Evolutionary conservation across 2,113 vertebrate genomes (phyloP).

Genomic region (Etheostoma cragini): DNA sequence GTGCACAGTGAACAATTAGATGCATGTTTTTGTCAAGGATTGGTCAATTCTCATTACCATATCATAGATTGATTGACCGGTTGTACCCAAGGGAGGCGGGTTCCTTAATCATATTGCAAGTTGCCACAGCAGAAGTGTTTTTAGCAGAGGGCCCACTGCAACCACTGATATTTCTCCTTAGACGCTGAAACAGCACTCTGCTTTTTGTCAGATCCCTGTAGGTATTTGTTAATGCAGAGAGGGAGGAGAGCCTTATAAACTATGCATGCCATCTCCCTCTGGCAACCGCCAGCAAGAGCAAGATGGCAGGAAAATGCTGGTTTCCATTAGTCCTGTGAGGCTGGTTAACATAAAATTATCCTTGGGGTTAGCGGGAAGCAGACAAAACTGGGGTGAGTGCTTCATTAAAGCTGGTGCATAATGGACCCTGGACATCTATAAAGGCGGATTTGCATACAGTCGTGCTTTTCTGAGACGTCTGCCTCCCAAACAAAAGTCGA

Average conservation of each 20-base stretch:
- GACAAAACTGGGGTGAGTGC: constrained; percentile 59
- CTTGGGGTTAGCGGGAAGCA: constrained; percentile 62
- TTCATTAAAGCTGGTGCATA: constrained; percentile 77
- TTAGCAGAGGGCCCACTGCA: constrained; percentile 31
- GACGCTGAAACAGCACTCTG: constrained; percentile 68
- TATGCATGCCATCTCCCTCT: constrained; percentile 78
- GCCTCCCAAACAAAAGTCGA: constrained; percentile 23
- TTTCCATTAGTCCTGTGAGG: constrained; percentile 74
- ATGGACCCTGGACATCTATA: constrained; percentile 58
- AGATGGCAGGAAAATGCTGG: constrained; percentile 72
- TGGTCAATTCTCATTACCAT: constrained; percentile 37
- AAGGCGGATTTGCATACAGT: constrained; percentile 53
- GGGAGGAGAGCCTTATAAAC: constrained; percentile 75
- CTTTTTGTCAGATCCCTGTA: constrained; percentile 70
- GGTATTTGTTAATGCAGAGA: constrained; percentile 76
- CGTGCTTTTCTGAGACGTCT: constrained; percentile 33
- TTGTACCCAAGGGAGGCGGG: constrained; percentile 23
- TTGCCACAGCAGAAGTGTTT: constrained; percentile 30
- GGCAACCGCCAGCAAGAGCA: constrained; percentile 66
- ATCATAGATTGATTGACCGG: constrained; percentile 56
- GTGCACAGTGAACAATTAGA: constrained; percentile 11
- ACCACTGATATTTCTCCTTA: constrained; percentile 57
- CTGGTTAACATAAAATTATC: constrained; percentile 79
- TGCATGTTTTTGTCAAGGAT: constrained; percentile 20
- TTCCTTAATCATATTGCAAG: constrained; percentile 51